Conservation (phyloP, 2,888 invertebrate genomes). For the Tinea pellionella region DNA sequence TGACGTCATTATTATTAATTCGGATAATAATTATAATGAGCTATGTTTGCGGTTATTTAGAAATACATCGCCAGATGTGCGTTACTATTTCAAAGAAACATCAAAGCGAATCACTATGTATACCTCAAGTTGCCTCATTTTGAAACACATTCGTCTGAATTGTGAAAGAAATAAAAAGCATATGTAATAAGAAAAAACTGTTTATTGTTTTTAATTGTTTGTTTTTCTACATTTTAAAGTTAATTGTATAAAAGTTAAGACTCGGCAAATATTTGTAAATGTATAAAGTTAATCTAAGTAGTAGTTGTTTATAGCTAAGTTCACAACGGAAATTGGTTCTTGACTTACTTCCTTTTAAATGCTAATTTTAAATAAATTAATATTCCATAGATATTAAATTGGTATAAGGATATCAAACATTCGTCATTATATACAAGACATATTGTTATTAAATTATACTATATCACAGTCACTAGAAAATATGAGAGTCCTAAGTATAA, state of each 20-base stretch:
- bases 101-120: background rate
- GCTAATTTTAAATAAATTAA: conserved; percentile 3
- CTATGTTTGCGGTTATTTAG: background rate
- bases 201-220: background rate
- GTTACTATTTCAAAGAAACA: background rate
- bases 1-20: conserved; percentile 1
- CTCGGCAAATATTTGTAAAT: background rate
- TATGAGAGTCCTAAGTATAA: conserved; percentile 48
- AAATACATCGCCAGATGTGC: background rate
- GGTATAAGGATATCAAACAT: conserved; percentile 67
- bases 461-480: conserved; percentile 68
- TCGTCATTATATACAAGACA: conserved; percentile 55
- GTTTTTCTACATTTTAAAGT: background rate
- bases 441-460: conserved; percentile 55
- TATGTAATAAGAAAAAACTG: background rate
- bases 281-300: background rate
- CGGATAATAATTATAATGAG: background rate
- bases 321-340: conserved; percentile 6
- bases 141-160: background rate
- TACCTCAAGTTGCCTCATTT: background rate
- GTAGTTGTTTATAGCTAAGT: background rate
- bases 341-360: background rate
- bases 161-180: background rate
- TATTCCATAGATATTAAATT: conserved; percentile 28
- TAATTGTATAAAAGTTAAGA: conserved; percentile 3